These are phyloP conservation scores for Nemurella pictetii DNA, from an alignment of 2,888 invertebrate species.

Conservation along the genomic window DNA sequence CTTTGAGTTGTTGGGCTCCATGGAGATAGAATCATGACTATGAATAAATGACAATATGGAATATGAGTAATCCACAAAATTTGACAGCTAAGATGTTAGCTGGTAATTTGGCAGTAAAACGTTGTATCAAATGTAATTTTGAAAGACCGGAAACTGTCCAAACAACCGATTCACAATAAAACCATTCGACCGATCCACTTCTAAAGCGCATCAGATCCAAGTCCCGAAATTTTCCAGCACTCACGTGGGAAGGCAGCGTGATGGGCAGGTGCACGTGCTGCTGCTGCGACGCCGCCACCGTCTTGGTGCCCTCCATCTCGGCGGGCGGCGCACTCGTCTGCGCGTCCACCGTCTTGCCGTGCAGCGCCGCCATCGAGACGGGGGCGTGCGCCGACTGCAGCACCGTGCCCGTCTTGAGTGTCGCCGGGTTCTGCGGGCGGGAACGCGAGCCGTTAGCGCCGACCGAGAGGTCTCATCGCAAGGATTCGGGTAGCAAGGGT, in stretches of 20 bases:
- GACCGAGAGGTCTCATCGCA: too few species aligned
- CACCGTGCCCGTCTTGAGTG: background rate
- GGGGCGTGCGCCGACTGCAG: background rate
- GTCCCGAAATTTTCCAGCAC: too few species aligned
- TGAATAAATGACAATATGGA: too few species aligned
- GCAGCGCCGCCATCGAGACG: slow-evolving; percentile 24
- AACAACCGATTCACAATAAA: too few species aligned
- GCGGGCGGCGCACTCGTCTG: slow-evolving; percentile 5
- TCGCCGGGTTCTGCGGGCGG: slow-evolving; percentile 17
- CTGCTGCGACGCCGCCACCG: slow-evolving; percentile 32
- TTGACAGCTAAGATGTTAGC: too few species aligned
- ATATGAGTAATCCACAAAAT: too few species aligned
- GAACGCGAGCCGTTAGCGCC: background rate
- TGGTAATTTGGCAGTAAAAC: background rate
- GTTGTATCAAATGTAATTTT: background rate
- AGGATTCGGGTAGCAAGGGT: too few species aligned
- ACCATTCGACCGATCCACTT: background rate
- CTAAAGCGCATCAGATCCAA: background rate
- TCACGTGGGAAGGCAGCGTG: slow-evolving; percentile 37
- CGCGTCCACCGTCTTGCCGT: slow-evolving; percentile 27
- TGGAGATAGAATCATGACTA: too few species aligned
- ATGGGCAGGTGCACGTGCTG: slow-evolving; percentile 39
- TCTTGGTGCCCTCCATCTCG: background rate
- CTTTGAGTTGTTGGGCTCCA: too few species aligned
- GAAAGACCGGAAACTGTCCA: too few species aligned